phyloP scores from a whole-genome alignment of 2,797 vertebrate genomes.

The Hydrophis major region DNA sequence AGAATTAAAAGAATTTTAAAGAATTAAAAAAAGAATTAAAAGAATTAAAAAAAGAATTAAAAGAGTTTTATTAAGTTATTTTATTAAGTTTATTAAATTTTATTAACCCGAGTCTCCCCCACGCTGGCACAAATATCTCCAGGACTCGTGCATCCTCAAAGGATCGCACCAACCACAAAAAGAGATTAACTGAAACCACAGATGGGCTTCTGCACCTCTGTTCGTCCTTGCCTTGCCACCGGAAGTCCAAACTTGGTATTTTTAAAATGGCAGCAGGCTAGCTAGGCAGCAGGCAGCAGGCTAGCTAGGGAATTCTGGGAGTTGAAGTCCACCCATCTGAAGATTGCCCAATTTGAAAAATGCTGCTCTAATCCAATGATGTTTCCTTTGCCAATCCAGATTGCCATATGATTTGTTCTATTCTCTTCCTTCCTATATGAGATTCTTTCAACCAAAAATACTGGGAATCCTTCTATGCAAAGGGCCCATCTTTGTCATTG shows the following conservation, averaged over 20 bases:
- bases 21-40: no score
- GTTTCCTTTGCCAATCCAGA: background rate
- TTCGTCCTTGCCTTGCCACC: no score
- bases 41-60: no score
- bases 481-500: background rate
- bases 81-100: no score
- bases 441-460: background rate
- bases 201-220: no score
- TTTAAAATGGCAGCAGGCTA: background rate
- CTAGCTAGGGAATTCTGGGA: background rate
- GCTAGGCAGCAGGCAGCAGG: background rate
- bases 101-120: no score
- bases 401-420: background rate
- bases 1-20: no score
- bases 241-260: background rate
- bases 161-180: no score
- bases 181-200: no score
- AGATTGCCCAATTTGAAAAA: background rate
- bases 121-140: no score
- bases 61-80: no score
- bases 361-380: background rate
- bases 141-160: no score
- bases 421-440: background rate
- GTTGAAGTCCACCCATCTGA: background rate
- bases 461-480: background rate